A percentile compares a stretch with the other conserved stretches of the same genome.
Conservation (phyloP, 2,113 vertebrate species). For the Cyanistes caeruleus region DNA sequence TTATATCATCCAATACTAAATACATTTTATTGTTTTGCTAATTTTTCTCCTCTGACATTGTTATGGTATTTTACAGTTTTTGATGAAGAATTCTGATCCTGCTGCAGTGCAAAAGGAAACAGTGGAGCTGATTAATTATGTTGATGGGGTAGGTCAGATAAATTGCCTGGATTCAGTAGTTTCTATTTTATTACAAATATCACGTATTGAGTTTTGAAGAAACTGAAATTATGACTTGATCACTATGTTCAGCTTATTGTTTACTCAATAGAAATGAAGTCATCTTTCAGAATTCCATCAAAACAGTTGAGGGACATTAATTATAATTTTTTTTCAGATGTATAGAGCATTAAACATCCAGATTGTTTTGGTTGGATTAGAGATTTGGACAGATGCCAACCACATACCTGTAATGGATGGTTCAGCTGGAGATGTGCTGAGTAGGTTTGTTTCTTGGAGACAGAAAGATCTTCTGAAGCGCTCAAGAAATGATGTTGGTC, state of each 20-base stretch:
- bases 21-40: not conserved
- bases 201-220: not conserved
- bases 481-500: slow-evolving; percentile 76
- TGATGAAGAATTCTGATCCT: slow-evolving; percentile 54
- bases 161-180: not conserved
- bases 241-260: not conserved
- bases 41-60: not conserved
- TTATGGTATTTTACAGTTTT: slow-evolving; percentile 74
- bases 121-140: slow-evolving; percentile 82
- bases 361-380: slow-evolving; percentile 81
- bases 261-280: not conserved
- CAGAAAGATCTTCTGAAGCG: slow-evolving; percentile 43
- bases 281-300: not conserved
- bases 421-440: slow-evolving; percentile 76
- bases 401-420: slow-evolving; percentile 71
- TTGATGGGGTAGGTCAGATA: slow-evolving; percentile 82
- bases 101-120: slow-evolving; percentile 77
- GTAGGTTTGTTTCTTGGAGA: slow-evolving; percentile 81
- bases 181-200: not conserved
- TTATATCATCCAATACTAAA: not conserved
- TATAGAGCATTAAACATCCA: slow-evolving; percentile 84
- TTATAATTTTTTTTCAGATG: slow-evolving; percentile 67
- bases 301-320: not conserved
- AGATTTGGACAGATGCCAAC: slow-evolving; percentile 78
- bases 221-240: not conserved